Base-by-base conservation (phyloP, 2,888 invertebrate species). In the Yponomeuta malinellus region DNA sequence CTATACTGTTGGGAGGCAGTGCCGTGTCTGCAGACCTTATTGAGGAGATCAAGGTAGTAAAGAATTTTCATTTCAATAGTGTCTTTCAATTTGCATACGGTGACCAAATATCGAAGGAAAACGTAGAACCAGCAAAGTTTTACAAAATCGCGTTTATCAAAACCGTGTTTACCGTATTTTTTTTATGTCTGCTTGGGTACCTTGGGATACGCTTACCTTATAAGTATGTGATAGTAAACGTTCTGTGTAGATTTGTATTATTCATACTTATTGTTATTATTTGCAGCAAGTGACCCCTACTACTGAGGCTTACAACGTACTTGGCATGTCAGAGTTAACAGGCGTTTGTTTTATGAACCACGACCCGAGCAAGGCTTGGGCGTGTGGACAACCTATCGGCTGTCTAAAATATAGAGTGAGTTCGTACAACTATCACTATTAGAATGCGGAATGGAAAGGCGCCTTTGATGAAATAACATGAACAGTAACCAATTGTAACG, bases 311-410 rank as follows among this genome's bases (percentile, higher is more conserved):
- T 31, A 75, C 0, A 81, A 84, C 63, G 75, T 74, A 0, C 90
- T 82, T 70, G 92, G 90, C 2, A 84, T 89, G 82, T 87, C 85
- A 48, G 90, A 90, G 75, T 67, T 84, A n/a, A 75, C 80, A 2
- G 78, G 81, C 2, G 2, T 84, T 0, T 81, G 72, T 0, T 83
- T 87, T 33, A 71, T 76, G 9, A 74, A 74, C 1, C 80, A 81
- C 9, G 71, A 71, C 8, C 73, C 77, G 0, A 63, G 52, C 29
- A 78, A 79, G 0, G 75, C 78, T 0, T 79, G 81, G 0, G 80
- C 83, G 0, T 79, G 79, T 70, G 87, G 87, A 2, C 82, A 78
- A 68, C 84, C 83, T 0, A 48, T 82, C 29, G 80, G 81, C 4
- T 80, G 82, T 59, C 77, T 82, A 2, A 77, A 85, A 43, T 86